Conservation (phyloP, 2,888 invertebrate genomes). For the Zele albiditarsus region DNA sequence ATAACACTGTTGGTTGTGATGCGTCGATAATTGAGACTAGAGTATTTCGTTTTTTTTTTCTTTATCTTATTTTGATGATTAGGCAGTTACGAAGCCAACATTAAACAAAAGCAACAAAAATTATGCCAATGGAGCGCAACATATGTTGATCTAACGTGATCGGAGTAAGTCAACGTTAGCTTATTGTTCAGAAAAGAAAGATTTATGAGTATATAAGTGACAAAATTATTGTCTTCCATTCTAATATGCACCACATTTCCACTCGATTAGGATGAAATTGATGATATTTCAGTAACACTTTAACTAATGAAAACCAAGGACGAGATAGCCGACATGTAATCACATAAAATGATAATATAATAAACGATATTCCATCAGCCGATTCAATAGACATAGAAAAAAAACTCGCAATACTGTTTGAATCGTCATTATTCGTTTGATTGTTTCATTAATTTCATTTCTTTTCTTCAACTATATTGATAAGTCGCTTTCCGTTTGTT, state of each 20-base stretch:
- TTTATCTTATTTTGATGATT: constrained; percentile 21
- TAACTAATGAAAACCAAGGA: neutral
- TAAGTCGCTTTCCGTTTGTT: neutral
- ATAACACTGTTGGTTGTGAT: constrained; percentile 34
- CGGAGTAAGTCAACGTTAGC: neutral
- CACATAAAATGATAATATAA: neutral
- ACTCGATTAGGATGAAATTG: neutral
- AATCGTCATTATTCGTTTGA: neutral
- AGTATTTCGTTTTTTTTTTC: constrained; percentile 11
- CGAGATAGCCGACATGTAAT: neutral
- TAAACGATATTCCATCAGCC: neutral
- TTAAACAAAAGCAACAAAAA: neutral
- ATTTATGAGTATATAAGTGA: neutral
- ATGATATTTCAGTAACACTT: neutral
- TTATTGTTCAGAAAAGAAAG: neutral
- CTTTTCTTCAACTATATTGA: neutral
- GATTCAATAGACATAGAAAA: neutral
- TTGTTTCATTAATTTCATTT: neutral
- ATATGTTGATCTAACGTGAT: neutral
- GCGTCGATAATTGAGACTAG: constrained; percentile 40
- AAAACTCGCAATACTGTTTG: neutral
- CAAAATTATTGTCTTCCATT: neutral
- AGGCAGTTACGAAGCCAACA: constrained; percentile 2
- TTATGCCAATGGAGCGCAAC: neutral
- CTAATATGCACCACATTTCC: no score